Evolutionary conservation across 2,113 vertebrate genomes (phyloP).

Genomic region (Sinocyclocheilus rhinocerous): DNA sequence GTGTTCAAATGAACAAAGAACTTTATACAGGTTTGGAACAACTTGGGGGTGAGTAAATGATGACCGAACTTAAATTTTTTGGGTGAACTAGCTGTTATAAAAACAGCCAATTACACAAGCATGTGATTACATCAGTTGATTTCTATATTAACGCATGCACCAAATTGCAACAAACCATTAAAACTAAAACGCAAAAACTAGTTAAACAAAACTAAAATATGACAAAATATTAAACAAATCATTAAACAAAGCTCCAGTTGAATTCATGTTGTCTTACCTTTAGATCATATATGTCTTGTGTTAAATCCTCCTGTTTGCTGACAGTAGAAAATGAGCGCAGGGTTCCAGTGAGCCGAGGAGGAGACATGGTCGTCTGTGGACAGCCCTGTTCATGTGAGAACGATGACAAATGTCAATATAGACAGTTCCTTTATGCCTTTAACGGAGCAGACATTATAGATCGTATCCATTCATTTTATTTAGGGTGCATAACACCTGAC

Average conservation of each 20-base stretch:
- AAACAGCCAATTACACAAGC: too few species aligned
- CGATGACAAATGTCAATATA: not conserved
- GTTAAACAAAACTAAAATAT: not conserved
- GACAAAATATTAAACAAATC: too few species aligned
- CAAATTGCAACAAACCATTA: not conserved
- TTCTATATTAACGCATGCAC: not conserved
- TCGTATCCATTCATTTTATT: not conserved
- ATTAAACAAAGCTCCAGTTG: not conserved
- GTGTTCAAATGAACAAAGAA: too few species aligned
- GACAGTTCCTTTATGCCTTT: not conserved
- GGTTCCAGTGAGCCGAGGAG: conserved; percentile 92
- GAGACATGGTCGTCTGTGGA: conserved; percentile 81
- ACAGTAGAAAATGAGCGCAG: conserved; percentile 96
- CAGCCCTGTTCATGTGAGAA: not conserved
- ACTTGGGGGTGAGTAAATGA: too few species aligned
- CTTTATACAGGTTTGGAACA: too few species aligned
- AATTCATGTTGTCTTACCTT: conserved; percentile 76
- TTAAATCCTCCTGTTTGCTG: conserved; percentile 88
- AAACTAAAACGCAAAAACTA: not conserved
- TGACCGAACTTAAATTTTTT: too few species aligned
- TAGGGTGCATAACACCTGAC: not conserved
- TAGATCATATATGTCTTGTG: conserved; percentile 83
- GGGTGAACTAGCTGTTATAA: too few species aligned
- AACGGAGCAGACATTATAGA: not conserved
- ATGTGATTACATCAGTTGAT: not conserved